Evolutionary conservation across 2,888 invertebrate genomes (phyloP), one percentile per base, ranked within the genome.

Genomic region (Rambutsinella grinnellia): DNA sequence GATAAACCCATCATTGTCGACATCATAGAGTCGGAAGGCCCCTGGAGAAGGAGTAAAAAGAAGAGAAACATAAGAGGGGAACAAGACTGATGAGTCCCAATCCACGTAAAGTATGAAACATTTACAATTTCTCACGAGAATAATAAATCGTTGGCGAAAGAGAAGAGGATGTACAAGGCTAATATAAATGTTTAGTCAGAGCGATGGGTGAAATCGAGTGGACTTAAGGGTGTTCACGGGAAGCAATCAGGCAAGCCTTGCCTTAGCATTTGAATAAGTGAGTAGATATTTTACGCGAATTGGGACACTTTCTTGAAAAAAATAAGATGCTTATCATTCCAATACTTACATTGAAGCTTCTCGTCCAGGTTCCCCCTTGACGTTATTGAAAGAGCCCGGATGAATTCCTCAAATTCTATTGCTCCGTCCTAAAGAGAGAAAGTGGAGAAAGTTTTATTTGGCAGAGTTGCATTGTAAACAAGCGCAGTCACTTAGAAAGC

Each of bases 371-470:
- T 97, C 83, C 99, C 99, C 86, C 99, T 90, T 87, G 98, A 98
- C 91, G 99, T 99, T 86, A 99, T 96, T 84, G 98, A 98, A 82
- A 99, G 89, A 79, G 99, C 99, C 87, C 96, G 91, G 87, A 99
- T 99, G 88, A 99, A 99, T 90, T 99, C 99, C 88, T 97, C 97
- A 87, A 99, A 99, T 88, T 98, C 97, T 88, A 99, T 99, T 85
- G 96, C 95, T 81, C 98, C 99, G 88, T 99, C 98, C 98, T 99
- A 49, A 47, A 56, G n/a, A n/a, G n/a, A n/a, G n/a, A n/a, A n/a
- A n/a, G n/a, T n/a, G n/a, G n/a, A n/a, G n/a, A n/a, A n/a, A n/a
- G n/a, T n/a, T n/a, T n/a, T n/a, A n/a, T n/a, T n/a, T n/a, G n/a
- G n/a, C n/a, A n/a, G n/a, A n/a, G n/a, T n/a, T n/a, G n/a, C n/a